Evolutionary conservation across 2,797 vertebrate genomes (phyloP).

Genomic region (Trematocara caparti): DNA sequence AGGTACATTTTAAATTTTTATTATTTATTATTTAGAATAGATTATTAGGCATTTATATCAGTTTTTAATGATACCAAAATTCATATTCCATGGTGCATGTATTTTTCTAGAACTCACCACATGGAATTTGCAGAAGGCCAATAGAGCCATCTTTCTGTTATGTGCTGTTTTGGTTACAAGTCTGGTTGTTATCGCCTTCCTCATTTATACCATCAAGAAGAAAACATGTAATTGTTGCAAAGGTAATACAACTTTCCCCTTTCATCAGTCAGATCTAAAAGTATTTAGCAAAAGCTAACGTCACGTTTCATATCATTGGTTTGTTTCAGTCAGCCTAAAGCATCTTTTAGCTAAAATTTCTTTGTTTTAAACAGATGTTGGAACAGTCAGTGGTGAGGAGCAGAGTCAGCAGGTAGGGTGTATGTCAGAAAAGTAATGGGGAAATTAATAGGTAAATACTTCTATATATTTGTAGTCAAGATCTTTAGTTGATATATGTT

Average conservation of each 20-base stretch:
- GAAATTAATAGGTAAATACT: rapidly evolving
- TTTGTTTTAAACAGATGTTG: not conserved
- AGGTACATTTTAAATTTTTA: rapidly evolving
- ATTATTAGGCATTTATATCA: not conserved
- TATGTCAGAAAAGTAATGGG: not conserved
- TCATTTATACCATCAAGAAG: not conserved
- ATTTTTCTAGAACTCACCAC: not conserved
- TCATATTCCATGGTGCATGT: rapidly evolving
- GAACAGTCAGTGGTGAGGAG: not conserved
- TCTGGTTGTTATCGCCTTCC: rapidly evolving
- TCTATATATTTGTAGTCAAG: not conserved
- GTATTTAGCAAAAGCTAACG: not conserved
- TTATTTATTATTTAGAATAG: rapidly evolving
- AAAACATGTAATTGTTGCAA: not conserved
- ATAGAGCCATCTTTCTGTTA: not conserved
- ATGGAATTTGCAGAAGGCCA: not conserved
- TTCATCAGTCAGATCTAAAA: rapidly evolving
- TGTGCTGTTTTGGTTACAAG: not conserved
- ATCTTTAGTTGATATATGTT: rapidly evolving
- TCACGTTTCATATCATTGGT: not conserved
- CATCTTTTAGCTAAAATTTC: rapidly evolving
- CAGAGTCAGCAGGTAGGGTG: not conserved
- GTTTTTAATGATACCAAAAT: not conserved
- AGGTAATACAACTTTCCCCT: rapidly evolving
- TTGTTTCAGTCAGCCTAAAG: not conserved